Base-by-base conservation (phyloP, 2,113 vertebrate species). In the Nesoenas mayeri region DNA sequence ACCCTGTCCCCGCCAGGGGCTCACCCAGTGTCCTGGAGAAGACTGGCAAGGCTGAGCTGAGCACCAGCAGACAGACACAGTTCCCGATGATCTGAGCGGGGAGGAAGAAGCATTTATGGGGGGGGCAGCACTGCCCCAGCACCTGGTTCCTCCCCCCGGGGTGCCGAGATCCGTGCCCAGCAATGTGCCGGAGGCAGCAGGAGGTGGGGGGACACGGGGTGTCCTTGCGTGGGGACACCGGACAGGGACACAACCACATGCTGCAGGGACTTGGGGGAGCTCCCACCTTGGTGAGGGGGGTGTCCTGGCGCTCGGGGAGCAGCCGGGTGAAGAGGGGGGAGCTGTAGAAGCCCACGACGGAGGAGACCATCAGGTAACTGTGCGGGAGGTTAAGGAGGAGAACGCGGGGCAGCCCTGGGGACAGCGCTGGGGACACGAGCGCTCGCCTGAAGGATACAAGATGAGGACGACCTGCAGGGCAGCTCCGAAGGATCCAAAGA, bases 1-100 rank as follows among this genome's bases (percentile, higher is more conserved):
- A 18, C 81, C 67, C 62, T 3, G 20, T 6, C 17, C 11, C 11
- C 8, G 19, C 18, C 1, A 0, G 4, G 24, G 2, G 8, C 98
- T 99, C 98, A 99, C 99, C 99, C 89, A 99, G 98, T 2, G 99
- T 99, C 86, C 99, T 98, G 93, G 99, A 99, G 96, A 99, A 99
- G 54, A 99, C 98, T 0, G 99, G 99, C 92, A 99, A 98, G 5
- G 99, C 99, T 5, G 99, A 99, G 97, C 99, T 99, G 88, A 99
- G 98, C 91, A 99, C 98, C 44, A 99, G 98, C 73, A 99, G 96
- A 29, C 98, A 99, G 57, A 99, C 99, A 8, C 99, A 99, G 97
- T 99, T 99, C 79, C 98, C 99, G 11, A 99, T 99, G 51, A 99
- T 99, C 99, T 99, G 96, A 53, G 70, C n/a, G 17, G 16, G 48